Evolutionary conservation across 2,888 invertebrate species (phyloP), one percentile per base, ranked within the genome.

Genomic region (Petrophora chlorosata): DNA sequence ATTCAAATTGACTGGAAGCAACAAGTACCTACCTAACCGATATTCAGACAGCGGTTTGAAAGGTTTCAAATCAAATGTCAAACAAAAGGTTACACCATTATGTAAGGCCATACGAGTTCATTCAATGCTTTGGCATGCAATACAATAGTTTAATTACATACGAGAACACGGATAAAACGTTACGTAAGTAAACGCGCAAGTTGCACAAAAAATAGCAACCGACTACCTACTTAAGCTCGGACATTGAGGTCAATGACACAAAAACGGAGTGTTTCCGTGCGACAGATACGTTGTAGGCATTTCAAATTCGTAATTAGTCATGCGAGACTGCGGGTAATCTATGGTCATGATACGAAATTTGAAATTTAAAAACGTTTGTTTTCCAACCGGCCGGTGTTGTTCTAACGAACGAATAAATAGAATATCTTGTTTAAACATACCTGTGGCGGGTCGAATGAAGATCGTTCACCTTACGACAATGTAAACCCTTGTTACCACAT

Each of bases 401-500:
- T 36, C 35, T 36, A 36, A 16, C 46, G 48, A 30, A 48, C 52
- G 45, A 54, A 60, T 67, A 68, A 70, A 71, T 69, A 65, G 65
- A 55, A 70, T 71, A 65, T 70, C 67, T 71, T 72, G 76, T 76
- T 71, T 70, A 73, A 77, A 84, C 86, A 73, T 85, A 87, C 88
- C 88, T 87, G 83, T 77, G 70, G 79, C 73, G 69, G 76, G 75
- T 79, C 76, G 75, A 75, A 77, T 73, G 78, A 75, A 79, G 85
- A 81, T 70, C 86, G 83, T 86, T 88, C 85, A 86, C 86, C 87
- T 87, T 81, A 78, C 67, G 73, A 82, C 82, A 82, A 82, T 78
- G 83, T 76, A 82, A 79, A 82, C 80, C 86, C 88, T 87, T 85
- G 88, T 87, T 86, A 82, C 77, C 76, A 82, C 76, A 78, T 76